A percentile compares a stretch with the other conserved stretches of the same genome.
These are phyloP conservation scores for Adela reaumurella DNA, from an alignment of 2,888 invertebrate species.

Conservation along the genomic window DNA sequence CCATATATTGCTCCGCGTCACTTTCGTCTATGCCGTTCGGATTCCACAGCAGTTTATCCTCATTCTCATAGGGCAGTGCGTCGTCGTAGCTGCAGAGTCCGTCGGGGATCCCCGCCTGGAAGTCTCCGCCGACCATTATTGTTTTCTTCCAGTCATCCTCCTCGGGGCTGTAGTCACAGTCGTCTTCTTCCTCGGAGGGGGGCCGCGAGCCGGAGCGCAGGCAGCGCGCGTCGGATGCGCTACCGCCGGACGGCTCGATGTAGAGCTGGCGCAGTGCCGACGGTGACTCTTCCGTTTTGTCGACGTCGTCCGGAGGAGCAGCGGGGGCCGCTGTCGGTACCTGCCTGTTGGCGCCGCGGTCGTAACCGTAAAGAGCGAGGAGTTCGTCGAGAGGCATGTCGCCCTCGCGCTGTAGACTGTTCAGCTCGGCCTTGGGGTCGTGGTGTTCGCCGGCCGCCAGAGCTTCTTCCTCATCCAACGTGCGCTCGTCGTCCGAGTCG, in stretches of 20 bases:
- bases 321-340: conserved; percentile 20
- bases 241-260: conserved; percentile 21
- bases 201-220: conserved; percentile 65
- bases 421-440: conserved; percentile 85
- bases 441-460: conserved; percentile 80
- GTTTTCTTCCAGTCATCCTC: conserved; percentile 91
- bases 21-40: conserved; percentile 70
- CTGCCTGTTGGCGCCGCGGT: conserved; percentile 32
- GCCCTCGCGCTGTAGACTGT: conserved; percentile 86
- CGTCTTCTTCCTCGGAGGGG: conserved; percentile 79
- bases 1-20: conserved; percentile 77
- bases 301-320: conserved; percentile 10
- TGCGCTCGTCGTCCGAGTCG: conserved; percentile 96
- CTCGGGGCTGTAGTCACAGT: conserved; percentile 78
- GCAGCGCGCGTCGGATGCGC: conserved; percentile 42
- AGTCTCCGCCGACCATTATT: conserved; percentile 93
- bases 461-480: conserved; percentile 95
- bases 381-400: conserved; percentile 96
- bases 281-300: conserved; percentile 40
- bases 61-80: conserved; percentile 91
- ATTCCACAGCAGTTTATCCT: conserved; percentile 93
- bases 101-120: conserved; percentile 91
- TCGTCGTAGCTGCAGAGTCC: conserved; percentile 91
- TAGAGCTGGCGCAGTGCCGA: conserved; percentile 48
- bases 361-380: conserved; percentile 83